Evolutionary conservation across 2,113 vertebrate genomes (phyloP).

Genomic region (Natator depressus): DNA sequence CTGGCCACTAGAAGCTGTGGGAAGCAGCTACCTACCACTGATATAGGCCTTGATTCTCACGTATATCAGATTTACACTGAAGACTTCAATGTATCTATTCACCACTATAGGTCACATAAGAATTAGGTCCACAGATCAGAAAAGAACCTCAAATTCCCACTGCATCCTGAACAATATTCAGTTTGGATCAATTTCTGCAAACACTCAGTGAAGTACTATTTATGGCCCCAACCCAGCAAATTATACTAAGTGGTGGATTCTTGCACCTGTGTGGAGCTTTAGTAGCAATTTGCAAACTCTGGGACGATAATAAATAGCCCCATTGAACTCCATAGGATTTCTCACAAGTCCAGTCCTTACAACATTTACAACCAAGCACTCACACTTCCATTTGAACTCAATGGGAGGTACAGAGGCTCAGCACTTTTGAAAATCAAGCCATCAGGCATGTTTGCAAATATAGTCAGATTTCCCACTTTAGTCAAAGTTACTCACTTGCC

Average conservation of each 20-base stretch:
- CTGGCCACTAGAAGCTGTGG: no score
- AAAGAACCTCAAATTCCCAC: neutral
- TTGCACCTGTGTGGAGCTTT: neutral
- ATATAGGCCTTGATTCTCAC: no score
- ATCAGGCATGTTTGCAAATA: neutral
- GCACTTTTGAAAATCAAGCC: neutral
- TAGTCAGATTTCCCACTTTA: neutral
- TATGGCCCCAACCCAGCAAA: neutral
- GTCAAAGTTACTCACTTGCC: neutral
- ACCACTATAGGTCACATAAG: neutral
- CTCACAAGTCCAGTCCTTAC: neutral
- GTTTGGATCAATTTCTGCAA: neutral
- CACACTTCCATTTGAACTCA: neutral
- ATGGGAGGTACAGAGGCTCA: neutral
- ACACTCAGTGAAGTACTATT: neutral
- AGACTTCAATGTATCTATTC: neutral
- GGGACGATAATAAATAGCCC: neutral
- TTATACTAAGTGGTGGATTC: neutral
- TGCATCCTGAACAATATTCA: neutral
- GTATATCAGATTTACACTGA: neutral
- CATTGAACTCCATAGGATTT: neutral
- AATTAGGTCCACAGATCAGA: neutral
- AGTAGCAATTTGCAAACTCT: neutral
- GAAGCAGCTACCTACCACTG: no score
- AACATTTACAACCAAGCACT: neutral